These are phyloP conservation scores for Polyergus mexicanus DNA, from an alignment of 1,140 invertebrate species.

Conservation along the genomic window DNA sequence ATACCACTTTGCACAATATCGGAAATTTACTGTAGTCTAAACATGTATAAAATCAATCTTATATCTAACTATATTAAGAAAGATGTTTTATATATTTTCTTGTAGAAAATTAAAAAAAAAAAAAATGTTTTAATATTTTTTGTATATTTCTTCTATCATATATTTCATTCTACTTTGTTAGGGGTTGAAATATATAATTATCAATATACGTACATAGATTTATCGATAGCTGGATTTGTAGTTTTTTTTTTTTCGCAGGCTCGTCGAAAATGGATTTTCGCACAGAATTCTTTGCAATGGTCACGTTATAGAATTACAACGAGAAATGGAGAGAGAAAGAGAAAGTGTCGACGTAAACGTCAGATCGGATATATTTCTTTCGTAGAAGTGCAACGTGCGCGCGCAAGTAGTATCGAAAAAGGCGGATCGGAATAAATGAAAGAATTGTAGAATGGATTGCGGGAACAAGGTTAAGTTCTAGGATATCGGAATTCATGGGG, in stretches of 20 bases:
- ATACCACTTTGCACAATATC: neutral
- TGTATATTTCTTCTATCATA: neutral
- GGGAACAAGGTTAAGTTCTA: conserved; percentile 75
- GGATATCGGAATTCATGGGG: conserved; percentile 71
- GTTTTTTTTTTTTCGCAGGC: neutral
- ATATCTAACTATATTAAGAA: neutral
- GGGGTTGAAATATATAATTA: too few species aligned
- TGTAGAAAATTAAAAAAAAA: neutral
- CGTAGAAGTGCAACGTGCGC: conserved; percentile 24
- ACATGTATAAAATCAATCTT: neutral
- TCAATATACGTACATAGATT: neutral
- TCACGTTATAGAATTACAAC: conserved; percentile 46
- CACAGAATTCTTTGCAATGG: conserved; percentile 37
- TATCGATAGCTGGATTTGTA: neutral
- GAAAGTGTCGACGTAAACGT: conserved; percentile 25
- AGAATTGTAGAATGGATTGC: conserved; percentile 68
- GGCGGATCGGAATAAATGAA: conserved; percentile 67
- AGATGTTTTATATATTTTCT: neutral
- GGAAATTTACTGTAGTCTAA: neutral
- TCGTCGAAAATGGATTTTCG: conserved; percentile 20
- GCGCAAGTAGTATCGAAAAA: conserved; percentile 14
- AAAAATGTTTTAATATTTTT: too few species aligned
- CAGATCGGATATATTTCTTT: conserved; percentile 51
- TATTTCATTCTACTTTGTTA: neutral
- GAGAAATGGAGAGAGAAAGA: conserved; percentile 19